Evolutionary conservation across 2,113 vertebrate species (phyloP), one percentile per base, ranked within the genome.

Genomic region (Holacanthus passer): DNA sequence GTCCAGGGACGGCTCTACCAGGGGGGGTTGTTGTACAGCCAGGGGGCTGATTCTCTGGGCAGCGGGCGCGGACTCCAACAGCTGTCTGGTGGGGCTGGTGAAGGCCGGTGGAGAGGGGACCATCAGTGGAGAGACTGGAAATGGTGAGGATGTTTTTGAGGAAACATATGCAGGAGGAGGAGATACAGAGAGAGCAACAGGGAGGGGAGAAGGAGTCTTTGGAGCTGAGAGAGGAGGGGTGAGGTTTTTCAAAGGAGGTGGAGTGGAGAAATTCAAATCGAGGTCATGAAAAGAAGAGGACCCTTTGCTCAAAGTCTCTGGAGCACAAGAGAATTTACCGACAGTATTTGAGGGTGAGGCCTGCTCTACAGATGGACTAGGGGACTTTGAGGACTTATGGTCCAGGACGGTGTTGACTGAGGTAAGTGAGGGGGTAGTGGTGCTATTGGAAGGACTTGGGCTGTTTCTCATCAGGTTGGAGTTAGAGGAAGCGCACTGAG

Each of bases 1-100:
- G 7, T 96, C 93, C 65, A 95, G 79, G 20, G 93, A 95, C 19
- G 93, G 91, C 41, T 94, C 89, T 1, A 6, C 56, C 35, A 32
- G 13, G 10, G 79, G 82, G 35, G 82, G 81, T 14, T 77, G 91
- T 53, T 86, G 85, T 37, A 87, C 85, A 56, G 7, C 32, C 64
- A 74, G 86, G 66, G 83, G 83, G 70, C 87, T 81, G 86, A 75
- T 64, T 7, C 72, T 73, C 66, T 8, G 68, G 7, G 72, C 75
- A 58, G 68, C 2, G 0, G 80, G 29, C 32, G 12, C 24, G 0
- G 76, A 62, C 56, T 87, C 86, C 7, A 63, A 11, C 29, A 68
- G 47, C 73, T 83, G 81, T 53, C 79, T 72, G 72, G 70, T 64
- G 60, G 79, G 66, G 73, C 81, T 84, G 16, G 85, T 65, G 39